A percentile compares a stretch with the other conserved stretches of the same genome.
phyloP scores from a whole-genome alignment of 2,113 vertebrate genomes.

The Damaliscus lunatus region DNA sequence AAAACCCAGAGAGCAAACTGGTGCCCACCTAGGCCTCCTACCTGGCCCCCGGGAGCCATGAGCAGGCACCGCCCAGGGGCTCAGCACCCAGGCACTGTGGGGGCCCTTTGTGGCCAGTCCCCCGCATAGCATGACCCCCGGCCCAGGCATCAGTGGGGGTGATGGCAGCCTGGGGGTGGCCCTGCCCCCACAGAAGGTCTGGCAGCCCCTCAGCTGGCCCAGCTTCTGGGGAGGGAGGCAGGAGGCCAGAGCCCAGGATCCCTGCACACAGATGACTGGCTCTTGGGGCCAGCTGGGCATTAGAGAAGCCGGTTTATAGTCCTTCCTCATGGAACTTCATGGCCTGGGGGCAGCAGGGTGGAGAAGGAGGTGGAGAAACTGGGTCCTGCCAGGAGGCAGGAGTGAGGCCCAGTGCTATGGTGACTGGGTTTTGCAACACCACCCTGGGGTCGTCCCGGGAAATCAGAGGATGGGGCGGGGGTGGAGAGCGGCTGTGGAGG shows the following conservation, averaged over 20 bases:
- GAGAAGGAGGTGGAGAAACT: no score
- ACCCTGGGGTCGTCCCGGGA: background rate
- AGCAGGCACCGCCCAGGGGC: background rate
- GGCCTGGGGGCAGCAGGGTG: background rate
- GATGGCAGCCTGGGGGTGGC: background rate
- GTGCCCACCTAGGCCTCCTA: background rate
- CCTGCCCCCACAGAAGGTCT: background rate
- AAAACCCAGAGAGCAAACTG: background rate
- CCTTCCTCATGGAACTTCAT: background rate
- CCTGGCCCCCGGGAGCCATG: background rate
- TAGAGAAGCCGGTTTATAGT: background rate
- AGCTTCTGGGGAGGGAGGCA: background rate
- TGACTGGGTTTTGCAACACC: background rate
- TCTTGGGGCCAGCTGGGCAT: no score
- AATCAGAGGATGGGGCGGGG: background rate
- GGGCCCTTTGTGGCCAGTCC: background rate
- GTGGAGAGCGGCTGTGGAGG: background rate
- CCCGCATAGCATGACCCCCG: background rate
- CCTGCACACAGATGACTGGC: rapidly evolving
- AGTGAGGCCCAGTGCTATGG: background rate
- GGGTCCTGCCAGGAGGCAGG: background rate
- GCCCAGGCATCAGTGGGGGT: background rate
- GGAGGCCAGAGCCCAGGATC: background rate
- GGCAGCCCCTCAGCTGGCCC: background rate
- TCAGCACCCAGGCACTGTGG: background rate